These are phyloP conservation scores for Drosophila infuscata DNA, from an alignment of 2,888 invertebrate species.

Conservation along the genomic window DNA sequence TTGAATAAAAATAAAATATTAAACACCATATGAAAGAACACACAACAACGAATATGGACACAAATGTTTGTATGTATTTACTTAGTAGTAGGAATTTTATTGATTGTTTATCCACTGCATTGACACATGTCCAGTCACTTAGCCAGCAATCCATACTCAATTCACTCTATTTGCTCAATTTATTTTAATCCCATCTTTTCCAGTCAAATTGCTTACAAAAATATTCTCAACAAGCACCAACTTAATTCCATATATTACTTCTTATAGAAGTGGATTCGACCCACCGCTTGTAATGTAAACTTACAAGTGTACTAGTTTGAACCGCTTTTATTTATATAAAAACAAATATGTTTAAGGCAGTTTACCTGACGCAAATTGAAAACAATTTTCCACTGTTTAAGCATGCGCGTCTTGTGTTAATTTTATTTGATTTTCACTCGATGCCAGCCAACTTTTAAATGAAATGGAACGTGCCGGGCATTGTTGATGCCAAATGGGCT, in stretches of 20 bases:
- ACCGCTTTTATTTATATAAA: background rate
- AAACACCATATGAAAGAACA: slow-evolving; percentile 6
- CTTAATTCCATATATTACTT: slow-evolving; percentile 5
- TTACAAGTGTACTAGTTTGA: background rate
- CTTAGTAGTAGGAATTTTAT: background rate
- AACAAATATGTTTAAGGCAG: background rate
- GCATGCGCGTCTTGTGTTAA: slow-evolving; percentile 57
- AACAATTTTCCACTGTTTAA: slow-evolving; percentile 64
- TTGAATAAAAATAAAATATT: background rate
- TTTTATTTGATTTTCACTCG: slow-evolving; percentile 72
- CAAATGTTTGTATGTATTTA: background rate
- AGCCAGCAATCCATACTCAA: background rate
- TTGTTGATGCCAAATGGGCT: slow-evolving; percentile 13
- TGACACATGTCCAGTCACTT: background rate
- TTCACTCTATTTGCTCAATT: background rate
- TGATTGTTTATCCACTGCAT: slow-evolving; percentile 11
- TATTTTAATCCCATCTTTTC: slow-evolving; percentile 1
- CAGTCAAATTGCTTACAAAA: slow-evolving; percentile 15
- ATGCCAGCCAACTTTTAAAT: slow-evolving; percentile 65
- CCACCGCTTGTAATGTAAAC: background rate
- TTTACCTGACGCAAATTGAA: slow-evolving; percentile 57
- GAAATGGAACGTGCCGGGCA: slow-evolving; percentile 68
- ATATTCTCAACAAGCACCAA: slow-evolving; percentile 25
- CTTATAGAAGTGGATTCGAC: slow-evolving; percentile 28
- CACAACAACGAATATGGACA: background rate